phyloP scores from a whole-genome alignment of 2,797 vertebrate species.

The Graptemys geographica region DNA sequence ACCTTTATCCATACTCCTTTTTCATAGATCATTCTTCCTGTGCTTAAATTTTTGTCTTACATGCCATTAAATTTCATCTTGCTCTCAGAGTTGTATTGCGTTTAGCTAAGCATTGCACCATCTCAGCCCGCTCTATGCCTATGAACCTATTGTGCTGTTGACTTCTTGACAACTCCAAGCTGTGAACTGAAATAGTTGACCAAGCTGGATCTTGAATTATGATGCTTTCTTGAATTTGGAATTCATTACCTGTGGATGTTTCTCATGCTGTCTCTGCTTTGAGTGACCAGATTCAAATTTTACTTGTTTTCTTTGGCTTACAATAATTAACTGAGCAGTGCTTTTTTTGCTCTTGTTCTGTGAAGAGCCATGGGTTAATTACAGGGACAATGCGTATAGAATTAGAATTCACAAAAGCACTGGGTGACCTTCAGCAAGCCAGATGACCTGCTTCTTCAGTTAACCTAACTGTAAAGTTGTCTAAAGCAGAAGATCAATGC shows the following conservation, averaged over 20 bases:
- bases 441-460: neutral
- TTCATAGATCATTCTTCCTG: conserved; percentile 1
- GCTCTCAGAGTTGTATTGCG: neutral
- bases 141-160: neutral
- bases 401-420: conserved; percentile 30
- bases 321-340: neutral
- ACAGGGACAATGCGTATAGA: conserved; percentile 14
- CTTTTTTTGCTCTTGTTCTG: neutral
- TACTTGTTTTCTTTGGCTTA: conserved; percentile 49
- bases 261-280: neutral
- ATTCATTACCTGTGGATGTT: conserved; percentile 49
- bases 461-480: neutral
- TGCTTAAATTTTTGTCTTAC: neutral
- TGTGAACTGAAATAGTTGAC: conserved; percentile 16
- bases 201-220: conserved; percentile 40
- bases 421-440: conserved; percentile 26
- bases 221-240: conserved; percentile 38
- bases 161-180: conserved; percentile 34
- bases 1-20: conserved; percentile 2
- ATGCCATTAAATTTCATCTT: neutral
- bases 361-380: neutral
- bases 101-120: neutral
- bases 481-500: neutral
- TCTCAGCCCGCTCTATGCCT: neutral
- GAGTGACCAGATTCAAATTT: conserved; percentile 36